These are phyloP conservation scores for Cerceris rybyensis DNA, from an alignment of 2,888 invertebrate genomes.

Conservation along the genomic window DNA sequence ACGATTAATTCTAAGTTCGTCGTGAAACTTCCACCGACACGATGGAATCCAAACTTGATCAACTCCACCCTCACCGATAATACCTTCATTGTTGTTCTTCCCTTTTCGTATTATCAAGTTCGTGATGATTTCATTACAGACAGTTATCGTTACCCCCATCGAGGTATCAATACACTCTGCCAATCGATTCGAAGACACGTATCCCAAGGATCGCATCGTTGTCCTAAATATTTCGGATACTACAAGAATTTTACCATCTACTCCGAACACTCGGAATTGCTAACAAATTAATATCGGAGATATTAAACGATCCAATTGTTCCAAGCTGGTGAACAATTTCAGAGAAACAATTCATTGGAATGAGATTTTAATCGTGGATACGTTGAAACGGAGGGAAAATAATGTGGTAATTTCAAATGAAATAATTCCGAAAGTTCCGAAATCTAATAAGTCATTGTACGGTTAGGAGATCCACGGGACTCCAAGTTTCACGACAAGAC, in stretches of 20 bases:
- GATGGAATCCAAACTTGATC: conserved; percentile 38
- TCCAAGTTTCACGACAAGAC: conserved; percentile 51
- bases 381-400: not conserved
- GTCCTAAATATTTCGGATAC: no score
- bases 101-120: not conserved
- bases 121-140: no score
- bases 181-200: not conserved
- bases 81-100: conserved; percentile 1
- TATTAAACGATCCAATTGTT: no score
- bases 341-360: no score
- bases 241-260: not conserved
- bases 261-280: not conserved
- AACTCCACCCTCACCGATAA: conserved; percentile 19
- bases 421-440: conserved; percentile 27
- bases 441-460: conserved; percentile 13
- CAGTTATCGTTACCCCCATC: no score
- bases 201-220: not conserved
- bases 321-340: no score
- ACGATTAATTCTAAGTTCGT: conserved; percentile 33
- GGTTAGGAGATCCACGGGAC: conserved; percentile 15
- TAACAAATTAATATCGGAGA: not conserved
- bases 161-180: no score
- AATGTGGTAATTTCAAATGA: not conserved
- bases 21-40: conserved; percentile 20
- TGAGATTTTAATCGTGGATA: no score